phyloP scores from a whole-genome alignment of 2,888 invertebrate genomes.

The Pollenia amentaria region DNA sequence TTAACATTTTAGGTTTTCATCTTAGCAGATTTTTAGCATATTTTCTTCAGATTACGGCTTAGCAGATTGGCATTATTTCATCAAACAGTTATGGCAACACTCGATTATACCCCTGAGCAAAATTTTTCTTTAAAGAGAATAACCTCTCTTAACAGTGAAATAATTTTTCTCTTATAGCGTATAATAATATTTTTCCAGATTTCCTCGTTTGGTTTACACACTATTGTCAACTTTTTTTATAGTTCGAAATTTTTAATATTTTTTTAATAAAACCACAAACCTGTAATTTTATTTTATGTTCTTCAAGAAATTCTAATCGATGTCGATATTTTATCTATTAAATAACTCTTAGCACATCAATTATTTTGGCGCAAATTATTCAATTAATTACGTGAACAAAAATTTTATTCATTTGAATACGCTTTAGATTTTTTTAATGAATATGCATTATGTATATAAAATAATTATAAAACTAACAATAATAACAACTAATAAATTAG shows the following conservation, averaged over 20 bases:
- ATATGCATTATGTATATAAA: not conserved
- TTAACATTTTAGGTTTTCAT: too few relatives aligned
- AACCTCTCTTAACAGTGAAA: too few relatives aligned
- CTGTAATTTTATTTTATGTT: not conserved
- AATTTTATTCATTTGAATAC: conserved; percentile 16
- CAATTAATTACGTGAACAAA: conserved; percentile 1
- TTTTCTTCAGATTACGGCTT: too few relatives aligned
- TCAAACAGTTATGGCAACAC: too few relatives aligned
- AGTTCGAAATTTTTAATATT: not conserved
- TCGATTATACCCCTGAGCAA: too few relatives aligned
- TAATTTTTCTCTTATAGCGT: too few relatives aligned
- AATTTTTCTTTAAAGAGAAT: too few relatives aligned
- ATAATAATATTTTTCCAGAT: too few relatives aligned
- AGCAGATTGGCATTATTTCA: too few relatives aligned
- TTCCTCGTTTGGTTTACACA: not conserved
- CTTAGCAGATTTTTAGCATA: too few relatives aligned
- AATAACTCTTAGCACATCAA: conserved; percentile 38
- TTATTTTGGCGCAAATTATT: conserved; percentile 36
- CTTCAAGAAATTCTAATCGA: not conserved
- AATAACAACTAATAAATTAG: conserved; percentile 14
- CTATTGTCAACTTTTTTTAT: not conserved
- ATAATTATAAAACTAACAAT: conserved; percentile 17
- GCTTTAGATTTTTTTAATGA: conserved; percentile 30
- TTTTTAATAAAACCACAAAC: conserved; percentile 24
- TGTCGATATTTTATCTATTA: conserved; percentile 41